Evolutionary conservation across 2,113 vertebrate species (phyloP).

Genomic region (Macrotis lagotis): DNA sequence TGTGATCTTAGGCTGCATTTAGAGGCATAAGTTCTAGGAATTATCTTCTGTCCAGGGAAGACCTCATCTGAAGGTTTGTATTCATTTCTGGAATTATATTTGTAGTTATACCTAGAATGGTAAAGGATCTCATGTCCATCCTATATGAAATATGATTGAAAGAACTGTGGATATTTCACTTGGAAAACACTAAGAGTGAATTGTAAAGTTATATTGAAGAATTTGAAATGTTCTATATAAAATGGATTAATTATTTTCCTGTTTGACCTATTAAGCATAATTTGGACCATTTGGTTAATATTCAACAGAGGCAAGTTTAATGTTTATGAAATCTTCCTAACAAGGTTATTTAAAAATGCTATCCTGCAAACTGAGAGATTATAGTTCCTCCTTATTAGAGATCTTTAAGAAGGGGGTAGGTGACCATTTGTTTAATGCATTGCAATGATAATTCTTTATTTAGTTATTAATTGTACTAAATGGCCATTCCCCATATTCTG

Average conservation of each 20-base stretch:
- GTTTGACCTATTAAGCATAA: neutral
- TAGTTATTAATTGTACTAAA: neutral
- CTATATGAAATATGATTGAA: neutral
- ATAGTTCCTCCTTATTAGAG: no score
- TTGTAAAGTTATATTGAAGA: neutral
- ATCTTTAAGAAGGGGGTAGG: no score
- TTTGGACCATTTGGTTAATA: neutral
- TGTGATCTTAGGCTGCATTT: neutral
- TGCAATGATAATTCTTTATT: no score
- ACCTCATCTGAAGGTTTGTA: neutral
- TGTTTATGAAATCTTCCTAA: neutral
- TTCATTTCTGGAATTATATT: neutral
- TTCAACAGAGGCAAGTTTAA: neutral
- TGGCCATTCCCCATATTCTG: neutral
- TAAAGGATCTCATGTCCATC: neutral
- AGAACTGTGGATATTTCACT: neutral
- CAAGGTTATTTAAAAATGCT: neutral
- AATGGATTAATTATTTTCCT: neutral
- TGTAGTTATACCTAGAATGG: neutral
- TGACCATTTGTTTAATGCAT: no score
- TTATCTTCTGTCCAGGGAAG: neutral
- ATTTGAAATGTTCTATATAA: neutral
- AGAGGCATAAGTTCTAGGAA: neutral
- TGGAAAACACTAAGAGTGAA: neutral
- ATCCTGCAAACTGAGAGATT: neutral